These are phyloP conservation scores for Mellivora capensis DNA, from an alignment of 2,113 vertebrate species.

Conservation along the genomic window DNA sequence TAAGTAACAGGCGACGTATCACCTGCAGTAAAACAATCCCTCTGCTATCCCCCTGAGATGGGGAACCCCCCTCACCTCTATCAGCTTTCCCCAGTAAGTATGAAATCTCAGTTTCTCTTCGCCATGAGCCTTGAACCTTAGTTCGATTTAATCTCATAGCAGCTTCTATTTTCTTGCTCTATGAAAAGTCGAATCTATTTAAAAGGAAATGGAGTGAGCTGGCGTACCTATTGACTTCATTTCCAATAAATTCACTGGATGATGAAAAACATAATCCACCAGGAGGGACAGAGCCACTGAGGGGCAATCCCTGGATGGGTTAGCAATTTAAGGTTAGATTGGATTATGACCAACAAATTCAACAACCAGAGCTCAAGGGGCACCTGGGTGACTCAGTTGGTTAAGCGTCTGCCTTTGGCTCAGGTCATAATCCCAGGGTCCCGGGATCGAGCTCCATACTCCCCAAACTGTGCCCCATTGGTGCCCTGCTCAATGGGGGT, in stretches of 20 bases:
- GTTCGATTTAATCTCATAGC: constrained; percentile 30
- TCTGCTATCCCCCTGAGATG: constrained; percentile 14
- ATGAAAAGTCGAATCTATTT: neutral
- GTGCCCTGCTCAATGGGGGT: neutral
- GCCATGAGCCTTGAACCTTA: neutral
- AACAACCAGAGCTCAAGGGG: neutral
- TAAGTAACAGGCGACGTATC: constrained; percentile 47
- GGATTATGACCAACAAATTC: neutral
- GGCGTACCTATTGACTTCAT: neutral
- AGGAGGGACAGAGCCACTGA: neutral
- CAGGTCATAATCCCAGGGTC: neutral
- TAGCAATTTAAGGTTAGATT: neutral
- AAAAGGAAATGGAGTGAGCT: neutral
- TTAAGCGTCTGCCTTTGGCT: neutral
- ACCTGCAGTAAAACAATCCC: constrained; percentile 49
- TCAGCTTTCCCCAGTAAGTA: neutral
- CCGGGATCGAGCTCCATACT: neutral
- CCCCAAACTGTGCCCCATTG: too few species aligned
- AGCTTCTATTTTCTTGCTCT: constrained; percentile 1
- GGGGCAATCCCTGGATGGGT: neutral
- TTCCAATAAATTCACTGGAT: neutral
- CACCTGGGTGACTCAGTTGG: neutral
- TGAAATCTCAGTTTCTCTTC: constrained; percentile 43
- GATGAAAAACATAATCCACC: neutral
- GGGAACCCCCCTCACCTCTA: neutral